These are phyloP conservation scores for Mongoloraphidia duomilia DNA, from an alignment of 2,888 invertebrate species.

Conservation along the genomic window DNA sequence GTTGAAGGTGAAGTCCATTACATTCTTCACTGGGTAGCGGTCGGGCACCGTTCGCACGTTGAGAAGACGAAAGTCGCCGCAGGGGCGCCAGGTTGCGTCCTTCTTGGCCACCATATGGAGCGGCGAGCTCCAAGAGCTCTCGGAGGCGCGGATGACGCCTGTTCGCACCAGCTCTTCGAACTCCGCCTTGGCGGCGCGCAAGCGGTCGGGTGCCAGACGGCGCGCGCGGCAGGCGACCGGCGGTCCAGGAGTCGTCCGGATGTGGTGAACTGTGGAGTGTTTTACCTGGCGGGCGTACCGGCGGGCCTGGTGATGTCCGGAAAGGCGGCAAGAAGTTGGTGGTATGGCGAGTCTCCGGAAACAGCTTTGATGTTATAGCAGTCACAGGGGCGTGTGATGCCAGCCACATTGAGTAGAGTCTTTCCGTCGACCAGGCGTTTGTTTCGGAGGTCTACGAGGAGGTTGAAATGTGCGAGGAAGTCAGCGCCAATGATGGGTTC, in stretches of 20 bases:
- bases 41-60: slow-evolving; percentile 23
- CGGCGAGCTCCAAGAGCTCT: slow-evolving; percentile 20
- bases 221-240: slow-evolving; percentile 19
- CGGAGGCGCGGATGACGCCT: slow-evolving; percentile 19
- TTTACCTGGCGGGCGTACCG: too few relatives aligned
- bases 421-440: slow-evolving; percentile 4
- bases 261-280: slow-evolving; percentile 14
- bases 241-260: slow-evolving; percentile 19
- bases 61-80: slow-evolving; percentile 24
- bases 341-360: too few relatives aligned
- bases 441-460: slow-evolving; percentile 7
- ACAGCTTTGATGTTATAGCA: too few relatives aligned
- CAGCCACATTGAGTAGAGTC: not conserved
- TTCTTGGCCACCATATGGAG: slow-evolving; percentile 20
- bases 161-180: slow-evolving; percentile 18
- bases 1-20: slow-evolving; percentile 22
- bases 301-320: too few relatives aligned
- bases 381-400: too few relatives aligned
- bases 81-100: slow-evolving; percentile 20
- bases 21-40: slow-evolving; percentile 20
- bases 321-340: too few relatives aligned
- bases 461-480: slow-evolving; percentile 9
- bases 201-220: slow-evolving; percentile 19
- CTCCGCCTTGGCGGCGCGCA: slow-evolving; percentile 17
- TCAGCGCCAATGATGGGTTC: slow-evolving; percentile 16